Evolutionary conservation across 1,140 invertebrate species (phyloP).

Genomic region (Philotrypesis tridentata): DNA sequence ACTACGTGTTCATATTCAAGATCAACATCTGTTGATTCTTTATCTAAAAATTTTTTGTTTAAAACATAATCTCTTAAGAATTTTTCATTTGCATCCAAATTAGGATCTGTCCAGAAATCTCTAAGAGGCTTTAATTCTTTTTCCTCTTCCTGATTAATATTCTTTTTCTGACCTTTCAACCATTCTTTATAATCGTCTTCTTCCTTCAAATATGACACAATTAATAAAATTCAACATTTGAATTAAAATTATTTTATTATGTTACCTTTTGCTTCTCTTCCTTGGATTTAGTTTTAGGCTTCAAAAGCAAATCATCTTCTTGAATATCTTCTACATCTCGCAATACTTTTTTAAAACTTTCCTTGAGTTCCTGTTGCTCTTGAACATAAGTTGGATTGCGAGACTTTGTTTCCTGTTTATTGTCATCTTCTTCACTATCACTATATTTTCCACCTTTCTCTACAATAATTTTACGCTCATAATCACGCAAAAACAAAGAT

Average conservation of each 20-base stretch:
- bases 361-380: conserved; percentile 82
- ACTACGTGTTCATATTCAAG: conserved; percentile 82
- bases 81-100: conserved; percentile 87
- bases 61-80: conserved; percentile 95
- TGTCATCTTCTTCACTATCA: conserved; percentile 73
- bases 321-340: conserved; percentile 73
- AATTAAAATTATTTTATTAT: conserved; percentile 8
- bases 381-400: conserved; percentile 78
- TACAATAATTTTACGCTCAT: conserved; percentile 84
- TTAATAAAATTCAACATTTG: background rate
- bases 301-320: conserved; percentile 76
- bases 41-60: conserved; percentile 85
- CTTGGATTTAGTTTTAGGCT: conserved; percentile 77
- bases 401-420: conserved; percentile 41
- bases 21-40: conserved; percentile 76
- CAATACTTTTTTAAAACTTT: conserved; percentile 77
- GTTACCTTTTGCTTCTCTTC: conserved; percentile 74
- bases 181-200: conserved; percentile 86
- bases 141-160: conserved; percentile 79
- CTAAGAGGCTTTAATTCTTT: conserved; percentile 84
- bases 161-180: conserved; percentile 84
- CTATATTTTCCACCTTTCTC: conserved; percentile 80
- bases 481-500: conserved; percentile 84
- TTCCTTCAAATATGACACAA: conserved; percentile 60
- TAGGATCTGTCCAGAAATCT: conserved; percentile 89